These are phyloP conservation scores for Brachionus calyciflorus DNA, from an alignment of 1,140 invertebrate species.

Conservation along the genomic window DNA sequence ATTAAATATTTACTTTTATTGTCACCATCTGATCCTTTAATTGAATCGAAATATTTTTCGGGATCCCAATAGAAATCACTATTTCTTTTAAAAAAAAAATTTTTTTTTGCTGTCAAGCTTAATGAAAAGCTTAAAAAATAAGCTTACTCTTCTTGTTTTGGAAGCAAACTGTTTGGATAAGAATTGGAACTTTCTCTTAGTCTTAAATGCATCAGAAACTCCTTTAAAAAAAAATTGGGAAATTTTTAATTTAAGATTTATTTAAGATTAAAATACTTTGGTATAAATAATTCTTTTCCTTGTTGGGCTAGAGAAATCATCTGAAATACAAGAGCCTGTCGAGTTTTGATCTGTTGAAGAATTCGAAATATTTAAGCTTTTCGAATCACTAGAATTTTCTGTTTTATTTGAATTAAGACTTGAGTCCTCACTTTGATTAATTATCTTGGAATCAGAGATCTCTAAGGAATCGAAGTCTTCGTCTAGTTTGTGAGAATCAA, in stretches of 20 bases:
- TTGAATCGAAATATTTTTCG: slow-evolving; percentile 19
- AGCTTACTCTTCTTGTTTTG: background rate
- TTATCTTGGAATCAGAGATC: background rate
- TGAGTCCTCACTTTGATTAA: background rate
- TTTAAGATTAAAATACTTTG: background rate
- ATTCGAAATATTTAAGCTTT: background rate
- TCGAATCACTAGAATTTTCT: background rate
- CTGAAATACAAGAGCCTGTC: background rate
- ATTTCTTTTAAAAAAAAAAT: background rate
- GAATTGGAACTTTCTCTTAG: background rate
- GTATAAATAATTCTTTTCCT: slow-evolving; percentile 30
- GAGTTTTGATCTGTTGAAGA: background rate
- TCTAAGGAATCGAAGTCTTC: background rate
- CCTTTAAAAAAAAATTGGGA: background rate
- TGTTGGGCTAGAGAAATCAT: background rate
- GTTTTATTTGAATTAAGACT: slow-evolving; percentile 24
- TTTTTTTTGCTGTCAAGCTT: background rate
- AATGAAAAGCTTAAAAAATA: background rate
- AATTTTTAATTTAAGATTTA: background rate
- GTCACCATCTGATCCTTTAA: background rate
- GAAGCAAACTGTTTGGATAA: background rate
- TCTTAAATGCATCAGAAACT: slow-evolving; percentile 19
- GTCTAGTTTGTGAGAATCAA: background rate
- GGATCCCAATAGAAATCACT: background rate
- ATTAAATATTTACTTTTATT: slow-evolving; percentile 4